These are phyloP conservation scores for Oreonectes daqikongensis DNA, from an alignment of 2,797 vertebrate genomes.

Conservation along the genomic window DNA sequence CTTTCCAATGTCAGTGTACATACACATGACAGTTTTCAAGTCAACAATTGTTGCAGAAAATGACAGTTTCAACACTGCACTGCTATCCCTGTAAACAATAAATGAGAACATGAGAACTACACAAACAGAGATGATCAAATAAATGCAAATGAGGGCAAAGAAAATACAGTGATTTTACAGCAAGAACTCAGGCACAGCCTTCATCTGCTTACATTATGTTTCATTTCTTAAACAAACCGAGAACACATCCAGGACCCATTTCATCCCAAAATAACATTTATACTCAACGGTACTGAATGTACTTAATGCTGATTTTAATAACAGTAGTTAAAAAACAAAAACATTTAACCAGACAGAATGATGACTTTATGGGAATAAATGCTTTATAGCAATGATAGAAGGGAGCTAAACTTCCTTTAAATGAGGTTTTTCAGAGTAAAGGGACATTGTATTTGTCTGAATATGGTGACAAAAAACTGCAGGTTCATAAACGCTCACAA, in stretches of 20 bases:
- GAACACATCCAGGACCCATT: neutral
- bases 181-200: conserved; percentile 20
- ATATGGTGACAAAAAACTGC: neutral
- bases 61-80: conserved; percentile 34
- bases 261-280: neutral
- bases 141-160: neutral
- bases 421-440: no score
- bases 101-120: conserved; percentile 29
- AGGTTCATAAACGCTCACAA: no score
- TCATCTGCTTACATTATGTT: neutral
- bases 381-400: neutral
- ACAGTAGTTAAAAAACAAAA: neutral
- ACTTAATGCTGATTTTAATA: neutral
- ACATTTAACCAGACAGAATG: neutral
- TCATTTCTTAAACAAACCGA: neutral
- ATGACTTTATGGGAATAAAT: neutral
- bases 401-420: no score
- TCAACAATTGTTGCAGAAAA: conserved; percentile 37
- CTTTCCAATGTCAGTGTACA: conserved; percentile 26
- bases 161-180: conserved; percentile 7
- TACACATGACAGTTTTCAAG: conserved; percentile 23
- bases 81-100: conserved; percentile 52
- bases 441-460: neutral
- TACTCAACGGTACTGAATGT: neutral
- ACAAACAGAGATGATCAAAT: neutral